These are phyloP conservation scores for Drosophila nasuta DNA, from an alignment of 1,140 invertebrate species.

Conservation along the genomic window DNA sequence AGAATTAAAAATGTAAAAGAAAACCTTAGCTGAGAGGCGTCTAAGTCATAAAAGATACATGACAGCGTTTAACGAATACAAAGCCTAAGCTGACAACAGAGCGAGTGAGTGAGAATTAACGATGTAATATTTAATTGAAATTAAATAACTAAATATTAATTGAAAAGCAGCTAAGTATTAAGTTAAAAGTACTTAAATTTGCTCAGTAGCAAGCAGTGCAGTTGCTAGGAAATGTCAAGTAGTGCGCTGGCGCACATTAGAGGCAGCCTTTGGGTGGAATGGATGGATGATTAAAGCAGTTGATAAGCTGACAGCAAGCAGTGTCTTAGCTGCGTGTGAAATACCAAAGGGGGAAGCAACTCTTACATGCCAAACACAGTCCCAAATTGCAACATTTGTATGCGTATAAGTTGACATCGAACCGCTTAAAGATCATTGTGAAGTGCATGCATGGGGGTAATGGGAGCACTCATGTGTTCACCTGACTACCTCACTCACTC, in stretches of 20 bases:
- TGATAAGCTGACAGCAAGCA: background rate
- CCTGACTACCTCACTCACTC: slow-evolving; percentile 24
- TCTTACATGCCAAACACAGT: background rate
- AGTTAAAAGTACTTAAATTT: background rate
- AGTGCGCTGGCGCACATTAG: background rate
- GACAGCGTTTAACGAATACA: too few species aligned
- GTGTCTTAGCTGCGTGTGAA: slow-evolving; percentile 2
- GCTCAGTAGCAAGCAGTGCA: background rate
- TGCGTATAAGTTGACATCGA: slow-evolving; percentile 22
- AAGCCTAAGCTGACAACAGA: too few species aligned
- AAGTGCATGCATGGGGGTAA: slow-evolving; percentile 12
- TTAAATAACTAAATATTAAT: background rate
- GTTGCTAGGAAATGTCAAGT: background rate
- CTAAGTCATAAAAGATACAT: too few species aligned
- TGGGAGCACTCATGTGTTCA: slow-evolving; percentile 18
- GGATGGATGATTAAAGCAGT: background rate
- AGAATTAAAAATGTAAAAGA: background rate
- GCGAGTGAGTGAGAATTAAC: too few species aligned
- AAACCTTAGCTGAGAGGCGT: background rate
- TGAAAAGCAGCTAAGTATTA: too few species aligned
- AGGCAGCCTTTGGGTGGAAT: too few species aligned
- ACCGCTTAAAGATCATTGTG: slow-evolving; percentile 10
- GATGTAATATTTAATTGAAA: too few species aligned
- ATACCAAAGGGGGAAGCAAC: background rate
- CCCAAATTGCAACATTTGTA: slow-evolving; percentile 10